Evolutionary conservation across 37 sponge, comb jelly and placozoan species (phyloP).

Genomic region (Tethya wilhelma): DNA sequence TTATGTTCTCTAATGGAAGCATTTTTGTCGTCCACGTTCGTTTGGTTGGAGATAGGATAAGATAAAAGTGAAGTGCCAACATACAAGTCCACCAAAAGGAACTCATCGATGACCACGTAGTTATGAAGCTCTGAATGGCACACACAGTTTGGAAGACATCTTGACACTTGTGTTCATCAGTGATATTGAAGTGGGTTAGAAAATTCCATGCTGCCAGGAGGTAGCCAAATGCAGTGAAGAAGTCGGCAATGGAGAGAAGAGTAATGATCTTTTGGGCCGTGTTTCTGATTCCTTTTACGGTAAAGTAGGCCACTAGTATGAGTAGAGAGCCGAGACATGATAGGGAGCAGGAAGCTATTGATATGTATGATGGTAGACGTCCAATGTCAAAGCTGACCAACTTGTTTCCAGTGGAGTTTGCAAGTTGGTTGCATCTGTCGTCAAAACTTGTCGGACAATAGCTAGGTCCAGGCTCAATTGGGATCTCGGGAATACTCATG

Average conservation of each 20-base stretch:
- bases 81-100: slow-evolving; percentile 75
- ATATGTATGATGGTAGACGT: not conserved
- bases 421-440: too few relatives aligned
- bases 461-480: too few relatives aligned
- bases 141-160: slow-evolving; percentile 30
- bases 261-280: slow-evolving; percentile 51
- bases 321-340: slow-evolving; percentile 56
- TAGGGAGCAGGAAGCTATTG: slow-evolving; percentile 40
- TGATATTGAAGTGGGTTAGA: slow-evolving; percentile 11
- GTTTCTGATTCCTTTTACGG: slow-evolving; percentile 44
- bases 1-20: slow-evolving; percentile 20
- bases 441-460: not conserved
- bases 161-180: not conserved
- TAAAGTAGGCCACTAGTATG: slow-evolving; percentile 54
- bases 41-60: not conserved
- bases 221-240: slow-evolving; percentile 55
- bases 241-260: slow-evolving; percentile 61
- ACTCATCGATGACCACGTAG: slow-evolving; percentile 57
- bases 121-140: slow-evolving; percentile 59
- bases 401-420: not conserved
- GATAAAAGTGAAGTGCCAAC: slow-evolving; percentile 60
- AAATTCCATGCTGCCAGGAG: slow-evolving; percentile 43
- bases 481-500: too few relatives aligned
- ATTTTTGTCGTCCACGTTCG: not conserved
- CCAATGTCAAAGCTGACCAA: slow-evolving; percentile 6